Conservation (phyloP, 2,113 vertebrate species). For the Gobio gobio region DNA sequence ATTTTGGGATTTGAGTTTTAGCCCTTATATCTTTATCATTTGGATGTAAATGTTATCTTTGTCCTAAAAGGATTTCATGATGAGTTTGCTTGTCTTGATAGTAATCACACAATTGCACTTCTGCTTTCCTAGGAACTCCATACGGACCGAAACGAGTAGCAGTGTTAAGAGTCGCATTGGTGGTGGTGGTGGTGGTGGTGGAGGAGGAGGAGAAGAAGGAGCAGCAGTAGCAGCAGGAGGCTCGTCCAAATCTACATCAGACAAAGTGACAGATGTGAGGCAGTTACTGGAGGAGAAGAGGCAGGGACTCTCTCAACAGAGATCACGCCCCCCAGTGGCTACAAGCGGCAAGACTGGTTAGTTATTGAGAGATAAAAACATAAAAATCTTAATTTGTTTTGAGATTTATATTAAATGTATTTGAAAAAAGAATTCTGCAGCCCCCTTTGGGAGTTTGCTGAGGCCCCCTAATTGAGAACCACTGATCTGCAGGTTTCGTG, state of each 20-base stretch:
- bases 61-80: background rate
- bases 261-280: slow-evolving; percentile 88
- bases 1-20: background rate
- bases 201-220: slow-evolving; percentile 56
- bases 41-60: background rate
- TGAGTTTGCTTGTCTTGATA: background rate
- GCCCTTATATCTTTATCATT: background rate
- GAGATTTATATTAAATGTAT: too few relatives aligned
- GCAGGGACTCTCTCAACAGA: slow-evolving; percentile 76
- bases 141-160: slow-evolving; percentile 79
- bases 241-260: slow-evolving; percentile 74
- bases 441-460: too few relatives aligned
- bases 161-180: slow-evolving; percentile 88
- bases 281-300: slow-evolving; percentile 94
- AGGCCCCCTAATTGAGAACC: too few relatives aligned
- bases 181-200: slow-evolving; percentile 60
- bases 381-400: background rate
- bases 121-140: slow-evolving; percentile 76
- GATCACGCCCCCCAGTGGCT: slow-evolving; percentile 60
- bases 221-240: background rate
- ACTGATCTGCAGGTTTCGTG: too few relatives aligned
- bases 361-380: slow-evolving; percentile 19
- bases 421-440: too few relatives aligned
- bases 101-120: background rate
- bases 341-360: slow-evolving; percentile 83